These are phyloP conservation scores for Atrina japonica DNA, from an alignment of 2,888 invertebrate species.

Conservation along the genomic window DNA sequence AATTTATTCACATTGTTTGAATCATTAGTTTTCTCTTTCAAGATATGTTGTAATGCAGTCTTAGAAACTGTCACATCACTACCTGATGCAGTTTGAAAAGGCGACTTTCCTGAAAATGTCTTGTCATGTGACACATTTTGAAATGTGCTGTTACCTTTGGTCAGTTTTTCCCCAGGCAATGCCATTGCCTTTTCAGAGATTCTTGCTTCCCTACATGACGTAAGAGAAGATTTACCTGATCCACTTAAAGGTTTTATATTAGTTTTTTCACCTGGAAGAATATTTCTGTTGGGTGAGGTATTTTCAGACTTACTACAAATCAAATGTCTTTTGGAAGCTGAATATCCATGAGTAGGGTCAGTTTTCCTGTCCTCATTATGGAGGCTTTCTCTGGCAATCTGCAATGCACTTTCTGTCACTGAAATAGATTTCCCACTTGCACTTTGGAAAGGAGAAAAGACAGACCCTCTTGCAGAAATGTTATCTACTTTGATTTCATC, in stretches of 20 bases:
- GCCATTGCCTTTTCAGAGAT: constrained; percentile 8
- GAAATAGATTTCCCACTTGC: constrained; percentile 41
- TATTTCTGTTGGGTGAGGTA: too few relatives aligned
- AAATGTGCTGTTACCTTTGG: too few relatives aligned
- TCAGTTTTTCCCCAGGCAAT: constrained; percentile 4
- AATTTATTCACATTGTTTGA: too few relatives aligned
- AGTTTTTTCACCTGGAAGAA: too few relatives aligned
- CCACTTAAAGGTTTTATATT: too few relatives aligned
- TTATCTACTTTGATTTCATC: background rate
- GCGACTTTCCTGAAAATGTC: background rate
- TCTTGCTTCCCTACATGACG: too few relatives aligned
- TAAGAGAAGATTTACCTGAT: too few relatives aligned
- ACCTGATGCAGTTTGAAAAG: constrained; percentile 40
- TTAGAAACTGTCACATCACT: constrained; percentile 38
- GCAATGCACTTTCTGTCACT: constrained; percentile 26
- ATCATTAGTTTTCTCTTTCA: too few relatives aligned
- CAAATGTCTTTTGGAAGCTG: constrained; percentile 38
- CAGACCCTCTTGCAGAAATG: background rate
- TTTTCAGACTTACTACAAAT: too few relatives aligned
- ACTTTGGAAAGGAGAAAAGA: constrained; percentile 35
- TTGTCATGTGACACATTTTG: too few relatives aligned
- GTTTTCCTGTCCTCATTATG: constrained; percentile 6
- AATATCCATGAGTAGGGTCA: background rate
- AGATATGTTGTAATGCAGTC: constrained; percentile 35
- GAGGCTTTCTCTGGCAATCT: constrained; percentile 14